Percentiles rank a stretch among this genome's conserved stretches.
Evolutionary conservation across 2,797 vertebrate species (phyloP).

Genomic region (Acanthurus lineatus): DNA sequence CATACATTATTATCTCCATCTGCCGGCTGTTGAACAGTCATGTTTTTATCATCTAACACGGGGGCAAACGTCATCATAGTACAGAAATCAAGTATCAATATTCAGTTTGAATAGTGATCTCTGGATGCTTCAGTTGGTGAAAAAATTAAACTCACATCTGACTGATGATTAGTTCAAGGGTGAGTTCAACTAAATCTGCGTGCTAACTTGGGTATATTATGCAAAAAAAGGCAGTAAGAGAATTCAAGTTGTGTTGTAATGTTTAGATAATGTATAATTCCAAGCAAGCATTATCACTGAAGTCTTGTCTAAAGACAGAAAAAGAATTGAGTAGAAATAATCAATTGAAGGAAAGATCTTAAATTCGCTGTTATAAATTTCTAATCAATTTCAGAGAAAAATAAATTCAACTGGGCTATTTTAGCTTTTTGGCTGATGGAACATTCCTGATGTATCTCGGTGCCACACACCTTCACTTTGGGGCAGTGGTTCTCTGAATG

Average conservation of each 20-base stretch:
- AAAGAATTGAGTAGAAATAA: no score
- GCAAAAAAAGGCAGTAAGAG: not conserved
- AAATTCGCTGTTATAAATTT: no score
- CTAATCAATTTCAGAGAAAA: no score
- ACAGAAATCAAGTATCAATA: not conserved
- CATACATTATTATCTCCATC: slow-evolving; percentile 46
- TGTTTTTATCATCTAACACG: slow-evolving; percentile 11
- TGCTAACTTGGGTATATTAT: not conserved
- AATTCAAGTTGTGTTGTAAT: not conserved
- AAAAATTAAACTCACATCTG: not conserved
- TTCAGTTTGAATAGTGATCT: not conserved
- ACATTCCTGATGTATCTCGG: not conserved
- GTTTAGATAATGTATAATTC: not conserved
- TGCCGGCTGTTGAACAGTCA: slow-evolving; percentile 44
- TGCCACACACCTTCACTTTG: no score
- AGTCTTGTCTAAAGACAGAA: not conserved
- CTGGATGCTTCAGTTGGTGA: not conserved
- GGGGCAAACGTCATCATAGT: not conserved
- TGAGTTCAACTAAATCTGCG: not conserved
- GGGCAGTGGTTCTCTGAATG: no score
- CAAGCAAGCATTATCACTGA: no score
- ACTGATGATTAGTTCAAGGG: not conserved
- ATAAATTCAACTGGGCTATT: no score
- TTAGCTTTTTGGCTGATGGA: not conserved
- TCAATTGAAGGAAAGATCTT: not conserved